Percentiles rank a stretch among this genome's conserved stretches.
These are phyloP conservation scores for Carterocephalus palaemon DNA, from an alignment of 2,888 invertebrate species.

Conservation along the genomic window DNA sequence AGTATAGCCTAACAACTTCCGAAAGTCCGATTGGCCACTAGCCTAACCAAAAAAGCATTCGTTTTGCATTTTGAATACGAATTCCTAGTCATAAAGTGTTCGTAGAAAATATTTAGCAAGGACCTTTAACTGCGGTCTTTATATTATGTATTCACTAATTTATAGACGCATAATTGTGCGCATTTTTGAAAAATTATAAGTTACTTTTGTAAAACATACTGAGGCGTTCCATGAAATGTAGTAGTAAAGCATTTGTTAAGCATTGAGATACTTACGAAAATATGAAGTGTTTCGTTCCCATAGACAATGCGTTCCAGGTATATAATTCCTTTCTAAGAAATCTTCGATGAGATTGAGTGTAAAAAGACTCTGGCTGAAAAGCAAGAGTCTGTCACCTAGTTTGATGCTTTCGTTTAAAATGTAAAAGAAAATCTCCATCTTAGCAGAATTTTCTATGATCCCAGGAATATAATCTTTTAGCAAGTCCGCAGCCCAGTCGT, in stretches of 20 bases:
- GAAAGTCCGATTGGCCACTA: no score
- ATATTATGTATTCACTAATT: no score
- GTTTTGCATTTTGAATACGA: no score
- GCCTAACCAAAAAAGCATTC: no score
- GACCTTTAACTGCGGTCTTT: no score
- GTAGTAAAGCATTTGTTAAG: neutral
- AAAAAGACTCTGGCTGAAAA: slow-evolving; percentile 97
- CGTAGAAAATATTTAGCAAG: no score
- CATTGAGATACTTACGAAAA: slow-evolving; percentile 84
- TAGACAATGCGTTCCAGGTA: slow-evolving; percentile 83
- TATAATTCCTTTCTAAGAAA: slow-evolving; percentile 86
- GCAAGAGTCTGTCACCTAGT: slow-evolving; percentile 92
- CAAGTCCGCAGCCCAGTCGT: slow-evolving; percentile 92
- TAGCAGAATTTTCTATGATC: slow-evolving; percentile 94
- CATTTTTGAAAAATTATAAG: no score
- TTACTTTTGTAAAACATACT: no score
- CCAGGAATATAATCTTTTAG: slow-evolving; percentile 92
- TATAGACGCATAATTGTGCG: no score
- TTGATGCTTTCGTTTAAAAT: slow-evolving; percentile 93
- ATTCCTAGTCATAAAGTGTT: no score
- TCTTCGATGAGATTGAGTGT: slow-evolving; percentile 97
- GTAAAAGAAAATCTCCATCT: slow-evolving; percentile 95
- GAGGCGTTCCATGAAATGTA: no score
- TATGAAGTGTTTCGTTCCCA: slow-evolving; percentile 95
- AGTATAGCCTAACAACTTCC: no score